These are phyloP conservation scores for Chymomyza amoena DNA, from an alignment of 2,888 invertebrate species.

Conservation along the genomic window DNA sequence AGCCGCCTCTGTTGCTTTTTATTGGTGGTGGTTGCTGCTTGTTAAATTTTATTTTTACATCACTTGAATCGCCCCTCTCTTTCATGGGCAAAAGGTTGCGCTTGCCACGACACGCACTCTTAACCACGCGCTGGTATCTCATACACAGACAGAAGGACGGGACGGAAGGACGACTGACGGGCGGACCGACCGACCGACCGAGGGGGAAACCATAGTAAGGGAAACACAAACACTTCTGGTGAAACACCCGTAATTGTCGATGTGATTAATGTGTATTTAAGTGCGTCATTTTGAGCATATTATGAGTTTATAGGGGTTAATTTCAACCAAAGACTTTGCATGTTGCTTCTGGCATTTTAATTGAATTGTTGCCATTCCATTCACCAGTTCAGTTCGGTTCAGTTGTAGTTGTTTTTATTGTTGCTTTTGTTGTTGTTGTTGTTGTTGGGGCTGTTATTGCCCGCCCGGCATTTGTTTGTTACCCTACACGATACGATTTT, in stretches of 20 bases:
- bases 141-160: not conserved
- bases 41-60: conserved; percentile 40
- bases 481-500: conserved; percentile 45
- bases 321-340: conserved; percentile 63
- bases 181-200: not conserved
- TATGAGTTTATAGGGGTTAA: conserved; percentile 72
- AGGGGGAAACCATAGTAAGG: not conserved
- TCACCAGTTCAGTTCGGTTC: not conserved
- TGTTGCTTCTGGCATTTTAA: conserved; percentile 66
- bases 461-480: conserved; percentile 56
- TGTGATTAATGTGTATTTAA: conserved; percentile 73
- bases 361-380: conserved; percentile 68
- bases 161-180: not conserved
- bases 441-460: conserved; percentile 14
- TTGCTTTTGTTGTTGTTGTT: conserved; percentile 13
- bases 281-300: conserved; percentile 73
- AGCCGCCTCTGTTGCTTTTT: conserved; percentile 16
- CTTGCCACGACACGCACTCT: conserved; percentile 54
- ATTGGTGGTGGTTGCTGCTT: conserved; percentile 39
- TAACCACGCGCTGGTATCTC: not conserved
- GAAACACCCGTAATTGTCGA: conserved; percentile 65
- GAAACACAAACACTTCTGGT: conserved; percentile 37
- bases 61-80: conserved; percentile 32
- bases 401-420: conserved; percentile 11
- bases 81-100: conserved; percentile 38